These are phyloP conservation scores for Drosophila vallismaia DNA, from an alignment of 2,888 invertebrate species.

Conservation along the genomic window DNA sequence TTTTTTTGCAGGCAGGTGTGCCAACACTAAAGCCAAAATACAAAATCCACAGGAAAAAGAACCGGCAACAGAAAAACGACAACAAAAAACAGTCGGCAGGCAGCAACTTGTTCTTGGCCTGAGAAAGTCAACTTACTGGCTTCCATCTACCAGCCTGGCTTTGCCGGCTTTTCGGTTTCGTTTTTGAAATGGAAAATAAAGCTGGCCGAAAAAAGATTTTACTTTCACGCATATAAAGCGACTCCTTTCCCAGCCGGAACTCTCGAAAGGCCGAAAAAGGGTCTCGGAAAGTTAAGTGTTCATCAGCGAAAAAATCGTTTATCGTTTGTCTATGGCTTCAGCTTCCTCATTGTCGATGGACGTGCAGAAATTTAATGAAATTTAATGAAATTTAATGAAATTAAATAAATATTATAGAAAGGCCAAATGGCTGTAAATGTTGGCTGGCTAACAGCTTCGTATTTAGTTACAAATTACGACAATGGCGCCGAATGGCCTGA, in stretches of 20 bases:
- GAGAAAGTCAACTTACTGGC: conserved; percentile 64
- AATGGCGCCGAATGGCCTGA: conserved; percentile 56
- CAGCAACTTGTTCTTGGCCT: conserved; percentile 67
- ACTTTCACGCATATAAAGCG: conserved; percentile 71
- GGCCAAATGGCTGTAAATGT: conserved; percentile 34
- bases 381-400: conserved; percentile 78
- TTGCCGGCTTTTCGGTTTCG: conserved; percentile 34
- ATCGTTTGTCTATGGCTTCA: conserved; percentile 41
- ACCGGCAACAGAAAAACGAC: conserved; percentile 19
- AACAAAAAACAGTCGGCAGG: conserved; percentile 18
- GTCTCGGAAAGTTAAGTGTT: conserved; percentile 63
- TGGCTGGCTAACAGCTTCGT: conserved; percentile 49
- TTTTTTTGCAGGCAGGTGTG: conserved; percentile 45
- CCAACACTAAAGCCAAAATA: conserved; percentile 33
- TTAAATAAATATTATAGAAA: conserved; percentile 71
- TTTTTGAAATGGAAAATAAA: conserved; percentile 70
- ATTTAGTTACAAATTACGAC: conserved; percentile 79
- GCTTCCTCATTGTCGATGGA: conserved; percentile 67
- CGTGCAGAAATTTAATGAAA: conserved; percentile 76
- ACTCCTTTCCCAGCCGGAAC: conserved; percentile 22
- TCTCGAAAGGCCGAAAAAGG: conserved; percentile 44
- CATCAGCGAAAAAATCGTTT: conserved; percentile 47
- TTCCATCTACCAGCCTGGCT: neutral
- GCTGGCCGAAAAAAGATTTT: conserved; percentile 48
- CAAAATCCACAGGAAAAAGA: conserved; percentile 34